Percentiles rank a stretch among this genome's conserved stretches.
Conservation (phyloP, 2,888 invertebrate genomes). For the Orthosia gracilis region DNA sequence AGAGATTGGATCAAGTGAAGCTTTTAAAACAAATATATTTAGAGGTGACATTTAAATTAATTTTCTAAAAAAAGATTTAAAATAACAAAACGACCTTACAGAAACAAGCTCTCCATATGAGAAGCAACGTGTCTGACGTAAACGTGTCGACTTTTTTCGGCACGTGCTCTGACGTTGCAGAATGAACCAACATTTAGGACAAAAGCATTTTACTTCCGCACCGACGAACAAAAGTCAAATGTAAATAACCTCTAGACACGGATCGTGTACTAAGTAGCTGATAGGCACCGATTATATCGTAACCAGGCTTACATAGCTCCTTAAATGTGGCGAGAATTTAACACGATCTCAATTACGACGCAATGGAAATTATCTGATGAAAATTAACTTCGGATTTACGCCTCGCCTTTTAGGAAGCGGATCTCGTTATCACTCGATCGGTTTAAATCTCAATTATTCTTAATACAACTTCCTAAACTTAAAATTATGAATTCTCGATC, state of each 20-base stretch:
- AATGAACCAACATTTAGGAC: conserved; percentile 81
- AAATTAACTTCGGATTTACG: conserved; percentile 56
- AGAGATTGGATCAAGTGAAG: background rate
- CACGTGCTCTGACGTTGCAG: conserved; percentile 48
- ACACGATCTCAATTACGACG: conserved; percentile 61
- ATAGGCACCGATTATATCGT: conserved; percentile 73
- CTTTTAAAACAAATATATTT: background rate
- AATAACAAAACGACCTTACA: background rate
- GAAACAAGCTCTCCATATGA: background rate
- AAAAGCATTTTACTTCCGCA: conserved; percentile 87
- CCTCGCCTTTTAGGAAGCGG: conserved; percentile 84
- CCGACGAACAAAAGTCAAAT: conserved; percentile 88
- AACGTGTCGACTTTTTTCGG: conserved; percentile 53
- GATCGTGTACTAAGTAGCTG: conserved; percentile 77
- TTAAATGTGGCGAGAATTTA: conserved; percentile 63
- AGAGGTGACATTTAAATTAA: background rate
- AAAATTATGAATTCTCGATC: conserved; percentile 79
- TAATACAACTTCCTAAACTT: conserved; percentile 87
- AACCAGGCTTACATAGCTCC: conserved; percentile 73
- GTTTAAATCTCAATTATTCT: conserved; percentile 81
- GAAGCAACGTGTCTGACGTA: background rate
- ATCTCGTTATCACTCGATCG: conserved; percentile 80
- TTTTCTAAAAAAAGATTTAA: background rate
- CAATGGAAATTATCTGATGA: conserved; percentile 75
- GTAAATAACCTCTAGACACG: conserved; percentile 88